Base-by-base conservation (phyloP, 2,888 invertebrate genomes). In the Caenorhabditis sinica region DNA sequence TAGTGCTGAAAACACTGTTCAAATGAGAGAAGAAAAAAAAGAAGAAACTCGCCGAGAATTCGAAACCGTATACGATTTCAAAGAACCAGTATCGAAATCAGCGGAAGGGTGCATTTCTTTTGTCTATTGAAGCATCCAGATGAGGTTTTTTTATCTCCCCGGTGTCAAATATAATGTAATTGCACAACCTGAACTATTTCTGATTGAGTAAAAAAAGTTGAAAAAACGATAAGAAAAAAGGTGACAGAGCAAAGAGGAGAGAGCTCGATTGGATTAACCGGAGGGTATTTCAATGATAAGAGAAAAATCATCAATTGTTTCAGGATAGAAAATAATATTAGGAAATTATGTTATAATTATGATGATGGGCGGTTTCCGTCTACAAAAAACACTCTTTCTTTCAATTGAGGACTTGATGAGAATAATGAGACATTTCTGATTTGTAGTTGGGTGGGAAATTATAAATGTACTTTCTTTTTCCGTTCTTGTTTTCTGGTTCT, bases 51-150 rank as follows among this genome's bases (percentile, higher is more conserved):
- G 71, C 77, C 28, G 77, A n/a, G 77, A 79, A 53, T 51, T 73
- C 17, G 80, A 80, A 36, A 80, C 72, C 20, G 80, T 80, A 72
- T 72, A 72, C 17, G 80, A 80, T 60, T 80, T 80, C 65, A 73
- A 28, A 3, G 80, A 80, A 17, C 66, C 66, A 2, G 72, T 58
- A 45, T 80, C 80, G 45, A 73, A 80, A 6, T 73, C 80, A 30
- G 72, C 65, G 1, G 80, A 58, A 17, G 72, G 65, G 20, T 81
- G 72, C 81, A 81, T 73, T 33, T 36, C 23, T 23, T 15, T 15
- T 63, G 23, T 1, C 20, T 20, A 49, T 5, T 11, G 15, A 25
- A 30, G 25, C 51, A 51, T 65, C 36, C 20, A 66, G 43, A 51
- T 13, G 20, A 56, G 25, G 5, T 8, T 20, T 45, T 49, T 56